Base-by-base conservation (phyloP, 2,888 invertebrate genomes). In the Polyommatus icarus region DNA sequence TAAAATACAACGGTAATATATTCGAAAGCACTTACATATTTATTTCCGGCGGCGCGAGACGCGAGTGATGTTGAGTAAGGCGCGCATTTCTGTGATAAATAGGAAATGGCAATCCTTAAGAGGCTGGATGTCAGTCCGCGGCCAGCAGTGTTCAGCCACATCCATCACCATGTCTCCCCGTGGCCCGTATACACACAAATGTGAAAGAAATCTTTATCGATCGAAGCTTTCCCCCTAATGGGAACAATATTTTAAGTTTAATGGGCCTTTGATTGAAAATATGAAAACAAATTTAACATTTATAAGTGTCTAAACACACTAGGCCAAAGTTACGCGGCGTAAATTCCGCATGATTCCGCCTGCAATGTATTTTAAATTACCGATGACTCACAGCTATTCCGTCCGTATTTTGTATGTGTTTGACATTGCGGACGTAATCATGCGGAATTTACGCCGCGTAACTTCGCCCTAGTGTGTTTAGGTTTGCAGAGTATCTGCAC, bases 111-210 rank as follows among this genome's bases (percentile, higher is more conserved):
- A 76, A 76, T 77, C 75, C 50, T 40, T 71, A 75, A 24, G 67
- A 78, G 78, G 77, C 78, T 73, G 71, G 76, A 77, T 79, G 79
- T 80, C 79, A 80, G 75, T 76, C 57, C 72, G 78, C 50, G 75
- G 54, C 75, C 75, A 54, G 75, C 78, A 54, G 76, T 78, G 71
- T 79, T 78, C 71, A 61, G 59, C 54, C 71, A 73, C 79, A 80
- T 80, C 79, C 77, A 80, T 80, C 79, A 75, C 77, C 78, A 46
- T 50, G 78, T 76, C 59, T 73, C 54, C 20, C 20, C 24, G 1
- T 67, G 32, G 29, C 20, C 20, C 24, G 1, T 67, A 67, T 32
- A 67, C 67, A 67, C 15, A 67, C 29, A 40, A 20, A 72, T 36
- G 72, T 72, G 20, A 40, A 54, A 0, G 54, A 36, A 73, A 73